These are phyloP conservation scores for Drosophila multiciliata DNA, from an alignment of 2,888 invertebrate genomes.

Conservation along the genomic window DNA sequence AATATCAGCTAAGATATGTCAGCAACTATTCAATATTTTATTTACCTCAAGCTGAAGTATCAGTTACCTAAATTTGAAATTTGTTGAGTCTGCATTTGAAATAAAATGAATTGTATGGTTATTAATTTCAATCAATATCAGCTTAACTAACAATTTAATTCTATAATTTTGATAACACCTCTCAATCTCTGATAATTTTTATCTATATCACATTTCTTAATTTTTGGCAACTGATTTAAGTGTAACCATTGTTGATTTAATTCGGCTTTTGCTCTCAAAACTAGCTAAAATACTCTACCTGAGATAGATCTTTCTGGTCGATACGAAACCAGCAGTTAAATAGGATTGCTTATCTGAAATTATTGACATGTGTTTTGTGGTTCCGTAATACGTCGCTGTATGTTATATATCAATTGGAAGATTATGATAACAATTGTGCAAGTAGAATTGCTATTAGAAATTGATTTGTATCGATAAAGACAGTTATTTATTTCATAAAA, in stretches of 20 bases:
- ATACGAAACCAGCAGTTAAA: not conserved
- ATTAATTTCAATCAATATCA: not conserved
- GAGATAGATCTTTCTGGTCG: not conserved
- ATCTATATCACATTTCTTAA: not conserved
- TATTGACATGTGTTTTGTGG: not conserved
- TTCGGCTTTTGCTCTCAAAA: not conserved
- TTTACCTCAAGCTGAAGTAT: not conserved
- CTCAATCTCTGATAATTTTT: not conserved
- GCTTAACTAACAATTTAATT: not conserved
- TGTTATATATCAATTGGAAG: not conserved
- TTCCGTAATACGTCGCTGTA: not conserved
- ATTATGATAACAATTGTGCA: not conserved
- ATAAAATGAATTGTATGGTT: not conserved
- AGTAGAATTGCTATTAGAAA: not conserved
- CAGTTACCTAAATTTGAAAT: not conserved
- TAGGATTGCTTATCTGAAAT: not conserved
- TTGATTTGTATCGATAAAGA: not conserved
- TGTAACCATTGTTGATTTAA: not conserved
- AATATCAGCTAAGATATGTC: not conserved
- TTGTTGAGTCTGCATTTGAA: not conserved
- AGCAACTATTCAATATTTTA: not conserved
- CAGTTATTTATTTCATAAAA: not conserved
- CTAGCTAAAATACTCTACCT: not conserved
- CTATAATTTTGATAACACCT: not conserved
- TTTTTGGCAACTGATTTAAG: not conserved